phyloP scores from a whole-genome alignment of 2,797 vertebrate genomes.

The Denticeps clupeoides region DNA sequence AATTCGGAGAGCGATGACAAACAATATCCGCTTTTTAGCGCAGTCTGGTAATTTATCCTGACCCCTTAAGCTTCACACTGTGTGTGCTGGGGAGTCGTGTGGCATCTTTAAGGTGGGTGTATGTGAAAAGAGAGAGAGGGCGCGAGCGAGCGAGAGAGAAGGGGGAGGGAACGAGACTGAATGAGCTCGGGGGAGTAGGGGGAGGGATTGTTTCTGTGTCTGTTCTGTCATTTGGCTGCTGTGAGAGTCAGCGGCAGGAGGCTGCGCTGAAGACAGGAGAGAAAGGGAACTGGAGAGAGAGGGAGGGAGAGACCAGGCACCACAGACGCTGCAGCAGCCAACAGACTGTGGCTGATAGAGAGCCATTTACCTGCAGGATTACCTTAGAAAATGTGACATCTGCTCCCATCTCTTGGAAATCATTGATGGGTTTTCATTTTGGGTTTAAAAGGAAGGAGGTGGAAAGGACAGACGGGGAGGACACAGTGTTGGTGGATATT shows the following conservation, averaged over 20 bases:
- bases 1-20: background rate
- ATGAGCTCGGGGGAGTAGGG: constrained; percentile 21
- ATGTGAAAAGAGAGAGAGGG: constrained; percentile 14
- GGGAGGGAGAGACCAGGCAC: constrained; percentile 25
- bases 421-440: too few species aligned
- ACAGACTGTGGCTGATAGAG: background rate
- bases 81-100: constrained; percentile 34
- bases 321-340: constrained; percentile 24
- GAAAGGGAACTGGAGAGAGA: constrained; percentile 24
- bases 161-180: constrained; percentile 39
- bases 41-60: constrained; percentile 32
- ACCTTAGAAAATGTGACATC: too few species aligned
- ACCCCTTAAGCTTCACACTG: constrained; percentile 30
- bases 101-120: constrained; percentile 32
- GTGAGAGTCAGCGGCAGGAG: constrained; percentile 49
- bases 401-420: too few species aligned
- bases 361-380: constrained; percentile 15
- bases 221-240: constrained; percentile 69
- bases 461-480: background rate
- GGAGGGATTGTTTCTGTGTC: constrained; percentile 42
- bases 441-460: background rate
- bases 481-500: constrained; percentile 14
- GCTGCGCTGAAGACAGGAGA: constrained; percentile 19
- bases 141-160: constrained; percentile 26
- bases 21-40: constrained; percentile 18